Evolutionary conservation across 1,140 invertebrate genomes (phyloP), one percentile per base, ranked within the genome.

Genomic region (Stegodyphus mimosarum): DNA sequence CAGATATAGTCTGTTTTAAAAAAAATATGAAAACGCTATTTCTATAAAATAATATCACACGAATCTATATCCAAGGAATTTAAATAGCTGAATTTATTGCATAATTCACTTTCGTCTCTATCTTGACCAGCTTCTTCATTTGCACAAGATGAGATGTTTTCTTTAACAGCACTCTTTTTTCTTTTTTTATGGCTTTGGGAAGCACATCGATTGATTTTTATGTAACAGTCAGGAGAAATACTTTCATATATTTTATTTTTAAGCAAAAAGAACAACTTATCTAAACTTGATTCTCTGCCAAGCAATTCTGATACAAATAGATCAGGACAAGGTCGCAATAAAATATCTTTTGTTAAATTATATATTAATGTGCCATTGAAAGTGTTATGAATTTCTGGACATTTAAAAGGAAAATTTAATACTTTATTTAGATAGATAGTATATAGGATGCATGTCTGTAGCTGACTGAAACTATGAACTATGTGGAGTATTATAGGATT

Each of bases 281-380:
- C 48, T 48, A 83, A 53, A 13, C 2, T 53, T 13, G 74, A 79
- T 52, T 50, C 10, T 15, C 69, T 74, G 2, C 86, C 86, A 13
- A 87, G 60, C 4, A 84, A n/a, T 74, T 83, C 81, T 1, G 80
- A 63, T 50, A 87, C 55, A 52, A 84, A 87, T 50, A 87, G 18
- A 7, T 84, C 60, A 11, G 75, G 67, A 49, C 17, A 53, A 10
- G 74, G 67, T 2, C 86, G 72, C 1, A 63, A 55, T 48, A 63
- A n/a, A 5, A 87, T 48, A 13, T 84, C 81, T 55, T 73, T 79
- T 7, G 86, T 84, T 71, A 87, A 81, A 55, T 84, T 87, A 48
- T 87, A 87, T n/a, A 87, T 6, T 55, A 87, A 18, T 9, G 69
- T 67, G 18, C 86, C 86, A 63, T 50, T 50, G 15, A 84, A 55